Conservation (phyloP, 1,140 invertebrate genomes). For the Protaetia brevitarsis region DNA sequence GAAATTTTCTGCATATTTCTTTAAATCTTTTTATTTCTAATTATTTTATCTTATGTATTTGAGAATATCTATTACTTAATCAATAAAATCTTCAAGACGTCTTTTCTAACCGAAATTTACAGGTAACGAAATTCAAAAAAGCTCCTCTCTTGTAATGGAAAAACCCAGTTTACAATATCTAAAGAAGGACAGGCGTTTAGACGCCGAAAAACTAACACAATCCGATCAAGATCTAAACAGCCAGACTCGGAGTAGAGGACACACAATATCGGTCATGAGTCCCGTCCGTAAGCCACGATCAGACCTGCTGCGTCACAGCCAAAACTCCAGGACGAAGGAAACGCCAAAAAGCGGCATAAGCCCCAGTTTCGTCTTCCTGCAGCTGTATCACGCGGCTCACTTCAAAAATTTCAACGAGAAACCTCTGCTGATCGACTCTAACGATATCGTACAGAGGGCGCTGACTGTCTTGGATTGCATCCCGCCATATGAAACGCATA, state of each 20-base stretch:
- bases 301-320: conserved; percentile 16
- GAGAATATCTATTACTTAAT: no score
- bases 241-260: conserved; percentile 62
- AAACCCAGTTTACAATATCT: conserved; percentile 27
- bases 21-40: no score
- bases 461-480: conserved; percentile 75
- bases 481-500: conserved; percentile 92
- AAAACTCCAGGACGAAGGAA: conserved; percentile 49
- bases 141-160: conserved; percentile 40
- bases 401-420: conserved; percentile 59
- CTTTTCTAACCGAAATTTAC: conserved; percentile 15
- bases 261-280: conserved; percentile 85
- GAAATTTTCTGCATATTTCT: no score
- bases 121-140: conserved; percentile 45
- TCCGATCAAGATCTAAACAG: conserved; percentile 30
- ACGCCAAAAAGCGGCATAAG: conserved; percentile 53
- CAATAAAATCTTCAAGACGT: background rate
- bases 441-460: conserved; percentile 55
- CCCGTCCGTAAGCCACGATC: conserved; percentile 50
- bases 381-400: conserved; percentile 79
- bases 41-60: no score
- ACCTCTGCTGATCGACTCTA: conserved; percentile 67
- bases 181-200: conserved; percentile 36
- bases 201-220: conserved; percentile 30
- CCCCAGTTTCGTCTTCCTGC: conserved; percentile 87